Conservation (phyloP, 2,888 invertebrate genomes). For the Cantharis rustica region DNA sequence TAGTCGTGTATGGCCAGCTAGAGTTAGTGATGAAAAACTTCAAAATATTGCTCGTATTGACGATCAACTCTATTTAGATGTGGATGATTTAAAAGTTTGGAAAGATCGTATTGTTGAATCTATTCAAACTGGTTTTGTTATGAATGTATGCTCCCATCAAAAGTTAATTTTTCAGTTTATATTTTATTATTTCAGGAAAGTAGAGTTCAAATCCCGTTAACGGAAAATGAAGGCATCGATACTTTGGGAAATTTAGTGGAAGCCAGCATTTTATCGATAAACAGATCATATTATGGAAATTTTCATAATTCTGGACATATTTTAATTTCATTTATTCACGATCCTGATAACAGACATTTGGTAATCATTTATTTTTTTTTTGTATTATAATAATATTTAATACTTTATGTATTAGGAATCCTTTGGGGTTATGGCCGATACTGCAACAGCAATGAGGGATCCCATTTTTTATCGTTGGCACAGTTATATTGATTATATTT, state of each 20-base stretch:
- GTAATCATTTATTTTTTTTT: constrained; percentile 54
- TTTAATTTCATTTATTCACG: constrained; percentile 76
- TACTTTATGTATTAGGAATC: constrained; percentile 63
- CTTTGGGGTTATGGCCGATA: constrained; percentile 82
- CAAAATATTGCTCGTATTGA: constrained; percentile 69
- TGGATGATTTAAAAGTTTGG: constrained; percentile 76
- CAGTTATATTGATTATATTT: constrained; percentile 76
- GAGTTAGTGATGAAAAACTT: constrained; percentile 62
- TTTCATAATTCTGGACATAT: constrained; percentile 84
- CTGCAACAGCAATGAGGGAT: constrained; percentile 85
- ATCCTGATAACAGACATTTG: constrained; percentile 77
- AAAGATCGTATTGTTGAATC: constrained; percentile 73
- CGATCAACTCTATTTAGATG: constrained; percentile 69
- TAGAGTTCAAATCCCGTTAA: constrained; percentile 62
- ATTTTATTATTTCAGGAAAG: constrained; percentile 56
- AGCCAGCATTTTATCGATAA: constrained; percentile 70
- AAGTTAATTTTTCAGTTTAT: background rate
- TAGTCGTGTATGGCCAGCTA: constrained; percentile 75
- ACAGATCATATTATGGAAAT: constrained; percentile 75
- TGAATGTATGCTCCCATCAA: constrained; percentile 57
- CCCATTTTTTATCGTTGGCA: constrained; percentile 88
- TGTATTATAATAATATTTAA: background rate
- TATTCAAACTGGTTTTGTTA: constrained; percentile 66
- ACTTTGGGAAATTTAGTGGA: constrained; percentile 81
- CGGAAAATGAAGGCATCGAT: constrained; percentile 75